These are phyloP conservation scores for Chaetoderma sp. DNA, from an alignment of 2,888 invertebrate genomes.

Conservation along the genomic window DNA sequence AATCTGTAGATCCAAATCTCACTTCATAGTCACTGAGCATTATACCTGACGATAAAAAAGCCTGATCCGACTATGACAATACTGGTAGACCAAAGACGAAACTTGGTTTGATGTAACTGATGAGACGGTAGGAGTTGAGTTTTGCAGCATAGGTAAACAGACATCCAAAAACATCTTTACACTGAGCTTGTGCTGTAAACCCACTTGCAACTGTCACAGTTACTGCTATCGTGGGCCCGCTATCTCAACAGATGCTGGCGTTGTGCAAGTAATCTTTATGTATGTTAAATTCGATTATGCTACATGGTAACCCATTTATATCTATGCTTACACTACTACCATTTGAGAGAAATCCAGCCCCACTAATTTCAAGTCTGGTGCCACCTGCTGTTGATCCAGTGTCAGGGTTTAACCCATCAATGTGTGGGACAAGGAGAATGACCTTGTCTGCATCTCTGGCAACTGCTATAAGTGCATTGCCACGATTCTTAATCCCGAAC, in stretches of 20 bases:
- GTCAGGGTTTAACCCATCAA: background rate
- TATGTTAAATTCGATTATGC: background rate
- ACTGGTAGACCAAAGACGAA: background rate
- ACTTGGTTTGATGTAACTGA: background rate
- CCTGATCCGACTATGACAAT: background rate
- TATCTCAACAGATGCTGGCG: background rate
- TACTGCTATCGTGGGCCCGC: background rate
- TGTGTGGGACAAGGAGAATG: background rate
- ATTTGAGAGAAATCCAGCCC: background rate
- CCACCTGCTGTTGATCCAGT: background rate
- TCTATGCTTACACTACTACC: background rate
- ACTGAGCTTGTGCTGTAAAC: background rate
- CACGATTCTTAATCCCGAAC: background rate
- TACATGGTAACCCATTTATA: background rate
- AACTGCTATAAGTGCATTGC: background rate
- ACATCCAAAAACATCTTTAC: background rate
- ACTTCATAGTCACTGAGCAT: background rate
- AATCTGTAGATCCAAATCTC: background rate
- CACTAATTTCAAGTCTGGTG: background rate
- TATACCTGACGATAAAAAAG: background rate
- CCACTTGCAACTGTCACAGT: background rate
- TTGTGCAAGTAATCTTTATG: background rate
- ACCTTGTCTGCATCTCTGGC: background rate
- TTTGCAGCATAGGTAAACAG: background rate
- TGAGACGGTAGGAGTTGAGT: background rate